phyloP scores from a whole-genome alignment of 2,113 vertebrate genomes.

The Xerus inauris region DNA sequence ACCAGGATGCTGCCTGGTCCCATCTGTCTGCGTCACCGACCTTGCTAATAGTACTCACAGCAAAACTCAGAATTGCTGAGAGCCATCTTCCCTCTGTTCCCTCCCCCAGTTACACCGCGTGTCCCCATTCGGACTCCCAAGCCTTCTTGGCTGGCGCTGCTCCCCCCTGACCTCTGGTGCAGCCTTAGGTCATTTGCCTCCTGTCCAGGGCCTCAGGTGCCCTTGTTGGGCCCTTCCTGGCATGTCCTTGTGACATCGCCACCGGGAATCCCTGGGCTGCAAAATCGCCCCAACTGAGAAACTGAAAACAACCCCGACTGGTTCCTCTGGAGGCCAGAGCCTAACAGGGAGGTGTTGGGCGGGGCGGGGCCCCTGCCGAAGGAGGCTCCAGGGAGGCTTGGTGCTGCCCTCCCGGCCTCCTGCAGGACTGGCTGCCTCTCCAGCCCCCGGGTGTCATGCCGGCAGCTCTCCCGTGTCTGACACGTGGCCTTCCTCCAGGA shows the following conservation, averaged over 20 bases:
- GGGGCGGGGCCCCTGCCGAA: not conserved
- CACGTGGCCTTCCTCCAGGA: not conserved
- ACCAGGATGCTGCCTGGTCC: not conserved
- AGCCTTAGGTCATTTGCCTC: rapidly evolving
- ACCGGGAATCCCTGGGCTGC: not conserved
- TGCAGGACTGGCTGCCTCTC: not conserved
- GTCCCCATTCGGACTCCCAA: not conserved
- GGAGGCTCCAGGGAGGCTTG: not conserved
- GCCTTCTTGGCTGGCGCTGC: not conserved
- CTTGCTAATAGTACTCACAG: not conserved
- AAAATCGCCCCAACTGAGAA: rapidly evolving
- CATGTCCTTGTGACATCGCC: not conserved
- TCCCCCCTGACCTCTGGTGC: not conserved
- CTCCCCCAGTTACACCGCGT: rapidly evolving
- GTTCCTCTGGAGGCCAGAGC: not conserved
- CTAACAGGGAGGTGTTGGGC: not conserved
- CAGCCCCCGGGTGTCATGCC: not conserved
- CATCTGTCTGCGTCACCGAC: not conserved
- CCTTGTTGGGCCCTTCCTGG: rapidly evolving
- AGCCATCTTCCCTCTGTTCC: not conserved
- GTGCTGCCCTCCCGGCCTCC: not conserved
- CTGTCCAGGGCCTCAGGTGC: not conserved
- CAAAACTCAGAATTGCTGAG: not conserved
- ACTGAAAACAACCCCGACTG: not conserved
- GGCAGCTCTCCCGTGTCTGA: not conserved